Evolutionary conservation across 2,113 vertebrate genomes (phyloP).

Genomic region (Mesocricetus auratus): DNA sequence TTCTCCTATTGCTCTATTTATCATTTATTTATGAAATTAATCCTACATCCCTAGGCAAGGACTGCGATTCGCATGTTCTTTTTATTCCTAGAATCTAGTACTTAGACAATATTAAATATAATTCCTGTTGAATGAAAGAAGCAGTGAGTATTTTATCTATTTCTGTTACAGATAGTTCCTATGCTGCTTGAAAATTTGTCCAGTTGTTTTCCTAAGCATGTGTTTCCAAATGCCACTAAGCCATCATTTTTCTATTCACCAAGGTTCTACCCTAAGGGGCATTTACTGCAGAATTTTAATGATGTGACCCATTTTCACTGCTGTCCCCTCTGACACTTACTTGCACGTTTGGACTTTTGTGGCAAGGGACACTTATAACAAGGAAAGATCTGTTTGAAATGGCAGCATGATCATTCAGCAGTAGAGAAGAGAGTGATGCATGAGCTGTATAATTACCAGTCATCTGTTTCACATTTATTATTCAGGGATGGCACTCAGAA

Average conservation of each 20-base stretch:
- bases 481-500: constrained; percentile 30
- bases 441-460: constrained; percentile 51
- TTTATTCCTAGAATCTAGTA: background rate
- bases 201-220: background rate
- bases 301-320: constrained; percentile 43
- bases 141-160: background rate
- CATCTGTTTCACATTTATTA: constrained; percentile 52
- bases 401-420: constrained; percentile 3
- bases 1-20: background rate
- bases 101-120: background rate
- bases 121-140: constrained; percentile 35
- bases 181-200: constrained; percentile 1
- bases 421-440: constrained; percentile 18
- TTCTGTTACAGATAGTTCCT: background rate
- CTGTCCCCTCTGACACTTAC: constrained; percentile 29
- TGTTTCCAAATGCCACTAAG: constrained; percentile 13
- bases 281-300: constrained; percentile 17
- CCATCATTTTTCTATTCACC: constrained; percentile 45
- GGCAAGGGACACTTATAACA: constrained; percentile 36
- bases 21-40: background rate
- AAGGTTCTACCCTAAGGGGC: background rate
- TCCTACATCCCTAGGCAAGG: background rate
- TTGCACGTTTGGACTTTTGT: constrained; percentile 51
- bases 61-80: background rate
- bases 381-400: constrained; percentile 32